A percentile compares a stretch with the other conserved stretches of the same genome.
phyloP scores from a whole-genome alignment of 2,888 invertebrate species.

The Rhynchonema sp. region DNA sequence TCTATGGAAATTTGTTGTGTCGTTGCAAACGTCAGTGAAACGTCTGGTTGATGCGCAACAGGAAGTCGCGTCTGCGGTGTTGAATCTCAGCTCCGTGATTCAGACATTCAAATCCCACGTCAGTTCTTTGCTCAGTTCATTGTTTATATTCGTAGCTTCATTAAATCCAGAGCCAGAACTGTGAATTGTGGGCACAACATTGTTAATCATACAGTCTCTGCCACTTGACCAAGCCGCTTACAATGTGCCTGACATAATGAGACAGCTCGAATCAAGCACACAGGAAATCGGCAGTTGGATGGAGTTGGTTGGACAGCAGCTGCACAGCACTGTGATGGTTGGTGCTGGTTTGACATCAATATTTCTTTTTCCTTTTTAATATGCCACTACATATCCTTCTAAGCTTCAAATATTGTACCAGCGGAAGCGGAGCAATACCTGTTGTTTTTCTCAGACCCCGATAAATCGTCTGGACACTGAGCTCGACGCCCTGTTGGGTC shows the following conservation, averaged over 20 bases:
- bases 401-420: no score
- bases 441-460: neutral
- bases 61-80: neutral
- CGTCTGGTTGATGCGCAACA: neutral
- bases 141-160: neutral
- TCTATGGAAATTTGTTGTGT: neutral
- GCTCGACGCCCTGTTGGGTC: neutral
- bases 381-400: no score
- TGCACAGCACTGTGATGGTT: slow-evolving; percentile 1
- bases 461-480: neutral
- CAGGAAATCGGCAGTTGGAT: slow-evolving; percentile 3
- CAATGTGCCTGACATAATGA: slow-evolving; percentile 1
- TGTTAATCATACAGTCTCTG: neutral
- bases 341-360: no score
- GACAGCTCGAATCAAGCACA: neutral
- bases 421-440: no score
- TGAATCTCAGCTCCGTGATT: neutral
- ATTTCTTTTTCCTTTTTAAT: no score
- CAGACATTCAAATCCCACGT: neutral
- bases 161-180: neutral
- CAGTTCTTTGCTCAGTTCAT: no score
- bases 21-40: neutral
- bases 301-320: slow-evolving; percentile 6
- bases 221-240: slow-evolving; percentile 1
- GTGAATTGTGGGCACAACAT: neutral